These are phyloP conservation scores for Isaurus tuberculatus DNA, from an alignment of 92 coral and sea anemone genomes.

Conservation along the genomic window DNA sequence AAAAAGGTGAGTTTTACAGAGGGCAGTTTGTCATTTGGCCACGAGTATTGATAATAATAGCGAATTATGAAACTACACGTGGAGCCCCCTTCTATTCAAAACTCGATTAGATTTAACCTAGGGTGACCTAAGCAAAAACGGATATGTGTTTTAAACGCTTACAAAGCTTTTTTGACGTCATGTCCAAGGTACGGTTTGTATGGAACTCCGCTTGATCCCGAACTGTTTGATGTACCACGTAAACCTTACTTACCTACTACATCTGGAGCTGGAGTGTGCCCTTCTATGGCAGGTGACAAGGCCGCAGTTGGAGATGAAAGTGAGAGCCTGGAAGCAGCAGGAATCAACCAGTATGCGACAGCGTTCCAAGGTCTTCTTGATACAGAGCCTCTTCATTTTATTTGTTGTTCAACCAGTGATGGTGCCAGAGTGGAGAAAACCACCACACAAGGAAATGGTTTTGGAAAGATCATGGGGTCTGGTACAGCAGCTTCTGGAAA, in stretches of 20 bases:
- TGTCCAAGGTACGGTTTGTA: constrained; percentile 81
- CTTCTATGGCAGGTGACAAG: constrained; percentile 29
- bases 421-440: constrained; percentile 89
- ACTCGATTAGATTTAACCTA: too few species aligned
- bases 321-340: constrained; percentile 58
- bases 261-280: constrained; percentile 44
- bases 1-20: too few species aligned
- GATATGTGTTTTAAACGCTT: not conserved
- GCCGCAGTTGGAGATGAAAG: constrained; percentile 36
- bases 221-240: constrained; percentile 82
- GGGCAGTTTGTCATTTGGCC: too few species aligned
- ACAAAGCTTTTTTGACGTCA: not conserved
- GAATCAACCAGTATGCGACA: constrained; percentile 17
- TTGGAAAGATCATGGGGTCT: constrained; percentile 14
- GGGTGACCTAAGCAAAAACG: too few species aligned
- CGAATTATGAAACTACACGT: too few species aligned
- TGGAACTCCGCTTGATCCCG: constrained; percentile 96
- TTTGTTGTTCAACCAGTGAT: constrained; percentile 94
- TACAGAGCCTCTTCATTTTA: constrained; percentile 92
- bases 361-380: constrained; percentile 91
- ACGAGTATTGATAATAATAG: too few species aligned
- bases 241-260: constrained; percentile 50
- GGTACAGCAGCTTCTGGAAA: constrained; percentile 17
- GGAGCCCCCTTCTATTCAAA: too few species aligned
- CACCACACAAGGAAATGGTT: constrained; percentile 16